phyloP scores from a whole-genome alignment of 92 coral and sea anemone genomes.

The Palythoa caribaeorum region DNA sequence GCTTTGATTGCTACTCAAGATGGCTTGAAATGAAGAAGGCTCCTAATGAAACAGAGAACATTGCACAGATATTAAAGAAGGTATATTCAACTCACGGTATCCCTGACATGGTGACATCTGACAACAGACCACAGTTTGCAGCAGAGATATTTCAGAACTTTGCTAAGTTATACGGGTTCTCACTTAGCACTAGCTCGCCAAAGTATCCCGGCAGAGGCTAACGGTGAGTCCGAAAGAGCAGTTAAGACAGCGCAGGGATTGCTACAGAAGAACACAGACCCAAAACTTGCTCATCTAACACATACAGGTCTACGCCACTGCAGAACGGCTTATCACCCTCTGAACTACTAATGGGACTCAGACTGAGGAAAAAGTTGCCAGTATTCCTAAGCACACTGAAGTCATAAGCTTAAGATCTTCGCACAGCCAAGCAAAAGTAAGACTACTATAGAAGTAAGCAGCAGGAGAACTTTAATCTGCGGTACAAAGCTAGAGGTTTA shows the following conservation, averaged over 20 bases:
- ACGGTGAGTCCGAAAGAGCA: neutral
- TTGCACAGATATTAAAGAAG: too few species aligned
- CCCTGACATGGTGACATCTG: neutral
- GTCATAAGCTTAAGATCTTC: neutral
- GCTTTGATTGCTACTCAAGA: neutral
- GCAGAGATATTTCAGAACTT: neutral
- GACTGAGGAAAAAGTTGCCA: conserved; percentile 18
- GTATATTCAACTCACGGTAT: neutral
- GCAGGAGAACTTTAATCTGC: neutral
- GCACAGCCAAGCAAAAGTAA: neutral
- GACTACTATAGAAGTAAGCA: neutral
- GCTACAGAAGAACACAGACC: neutral
- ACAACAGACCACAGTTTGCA: neutral
- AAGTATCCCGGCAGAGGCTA: neutral
- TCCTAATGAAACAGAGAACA: too few species aligned
- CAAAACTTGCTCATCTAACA: neutral
- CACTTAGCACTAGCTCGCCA: neutral
- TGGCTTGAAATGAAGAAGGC: too few species aligned
- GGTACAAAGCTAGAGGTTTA: neutral
- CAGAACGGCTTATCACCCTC: conserved; percentile 32
- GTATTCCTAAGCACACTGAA: neutral
- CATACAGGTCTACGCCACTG: conserved; percentile 14
- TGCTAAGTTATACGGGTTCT: neutral
- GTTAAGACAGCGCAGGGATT: neutral
- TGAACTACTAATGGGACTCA: conserved; percentile 14